Percentiles rank a stretch among this genome's conserved stretches.
Evolutionary conservation across 2,797 vertebrate species (phyloP).

Genomic region (Tokudaia muenninki): DNA sequence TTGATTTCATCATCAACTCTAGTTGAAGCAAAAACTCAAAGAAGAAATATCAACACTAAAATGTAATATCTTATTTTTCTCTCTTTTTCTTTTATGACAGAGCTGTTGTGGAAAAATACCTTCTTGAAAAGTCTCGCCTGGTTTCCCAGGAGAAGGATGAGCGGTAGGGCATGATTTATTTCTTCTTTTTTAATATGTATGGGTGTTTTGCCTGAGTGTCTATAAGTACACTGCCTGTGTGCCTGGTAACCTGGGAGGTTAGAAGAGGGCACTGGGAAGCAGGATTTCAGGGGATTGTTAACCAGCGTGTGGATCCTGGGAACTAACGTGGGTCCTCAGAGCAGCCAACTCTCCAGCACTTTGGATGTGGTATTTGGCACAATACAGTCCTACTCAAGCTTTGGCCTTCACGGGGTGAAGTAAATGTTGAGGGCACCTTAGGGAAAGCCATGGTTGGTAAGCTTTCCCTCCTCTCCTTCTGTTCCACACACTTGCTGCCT

Average conservation of each 20-base stretch:
- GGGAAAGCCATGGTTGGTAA: fast-evolving
- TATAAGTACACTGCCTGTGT: neutral
- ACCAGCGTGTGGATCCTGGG: neutral
- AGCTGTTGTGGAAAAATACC: constrained; percentile 98
- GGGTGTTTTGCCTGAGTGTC: neutral
- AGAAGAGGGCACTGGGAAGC: neutral
- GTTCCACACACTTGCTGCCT: neutral
- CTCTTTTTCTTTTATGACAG: constrained; percentile 84
- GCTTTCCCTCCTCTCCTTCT: neutral
- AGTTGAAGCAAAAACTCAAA: neutral
- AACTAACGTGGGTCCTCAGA: neutral
- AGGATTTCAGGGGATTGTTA: neutral
- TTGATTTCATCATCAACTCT: neutral
- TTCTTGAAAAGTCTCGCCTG: constrained; percentile 98
- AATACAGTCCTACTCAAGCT: neutral
- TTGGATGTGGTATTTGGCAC: neutral
- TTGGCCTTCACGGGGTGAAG: neutral
- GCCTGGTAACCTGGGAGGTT: neutral
- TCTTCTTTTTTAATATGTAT: neutral
- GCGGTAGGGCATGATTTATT: constrained; percentile 89
- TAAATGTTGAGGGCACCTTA: neutral
- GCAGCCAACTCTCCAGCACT: neutral
- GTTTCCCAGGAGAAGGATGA: constrained; percentile 98
- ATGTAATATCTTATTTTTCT: neutral
- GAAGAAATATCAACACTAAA: neutral